Conservation (phyloP, 2,797 vertebrate genomes). For the Fundulus diaphanus region DNA sequence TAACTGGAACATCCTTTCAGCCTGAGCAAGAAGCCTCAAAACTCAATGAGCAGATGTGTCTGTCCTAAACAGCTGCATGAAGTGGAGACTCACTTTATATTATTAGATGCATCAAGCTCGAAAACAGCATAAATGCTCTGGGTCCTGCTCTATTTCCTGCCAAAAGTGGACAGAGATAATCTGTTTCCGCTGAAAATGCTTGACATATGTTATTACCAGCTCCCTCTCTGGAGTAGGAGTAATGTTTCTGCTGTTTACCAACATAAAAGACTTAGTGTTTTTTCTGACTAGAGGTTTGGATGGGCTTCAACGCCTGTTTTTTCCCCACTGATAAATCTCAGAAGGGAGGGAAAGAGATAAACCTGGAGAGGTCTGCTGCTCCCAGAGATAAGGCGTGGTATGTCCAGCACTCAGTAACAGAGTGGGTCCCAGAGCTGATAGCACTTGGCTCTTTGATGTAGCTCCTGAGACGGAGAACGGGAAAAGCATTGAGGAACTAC, state of each 20-base stretch:
- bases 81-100: background rate
- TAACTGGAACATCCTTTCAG: no score
- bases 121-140: background rate
- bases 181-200: background rate
- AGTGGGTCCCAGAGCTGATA: conserved; percentile 50
- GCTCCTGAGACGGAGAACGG: conserved; percentile 52
- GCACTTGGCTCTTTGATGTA: conserved; percentile 58
- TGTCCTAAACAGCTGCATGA: no score
- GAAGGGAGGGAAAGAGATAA: conserved; percentile 39
- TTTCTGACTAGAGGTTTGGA: conserved; percentile 5
- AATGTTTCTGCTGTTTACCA: background rate
- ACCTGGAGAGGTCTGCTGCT: conserved; percentile 49
- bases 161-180: background rate
- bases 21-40: no score
- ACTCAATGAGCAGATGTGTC: no score
- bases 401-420: conserved; percentile 43
- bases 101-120: background rate
- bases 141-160: background rate
- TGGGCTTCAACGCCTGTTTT: conserved; percentile 20
- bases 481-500: conserved; percentile 53
- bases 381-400: conserved; percentile 55
- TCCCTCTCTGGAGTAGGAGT: background rate
- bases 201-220: background rate
- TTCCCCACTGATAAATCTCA: conserved; percentile 44
- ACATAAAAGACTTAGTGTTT: background rate